Percentiles rank a stretch among this genome's conserved stretches.
phyloP scores from a whole-genome alignment of 92 coral and sea anemone genomes.

The Siderastrea siderea region DNA sequence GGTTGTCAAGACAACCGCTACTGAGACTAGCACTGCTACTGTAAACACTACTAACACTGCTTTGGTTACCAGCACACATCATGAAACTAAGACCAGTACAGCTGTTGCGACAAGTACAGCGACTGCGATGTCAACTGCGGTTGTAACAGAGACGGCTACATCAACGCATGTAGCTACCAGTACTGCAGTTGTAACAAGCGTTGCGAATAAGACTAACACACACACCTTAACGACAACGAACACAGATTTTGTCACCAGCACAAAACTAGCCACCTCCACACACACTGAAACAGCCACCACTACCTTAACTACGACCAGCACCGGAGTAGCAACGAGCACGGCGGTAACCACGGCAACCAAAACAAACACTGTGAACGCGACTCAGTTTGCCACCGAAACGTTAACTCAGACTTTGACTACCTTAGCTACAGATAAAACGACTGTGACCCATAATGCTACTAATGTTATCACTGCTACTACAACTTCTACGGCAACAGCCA shows the following conservation, averaged over 20 bases:
- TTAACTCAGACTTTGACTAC: constrained; percentile 29
- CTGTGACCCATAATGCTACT: constrained; percentile 40
- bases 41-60: not conserved
- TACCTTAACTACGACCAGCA: constrained; percentile 25
- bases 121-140: constrained; percentile 57
- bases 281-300: constrained; percentile 11
- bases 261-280: constrained; percentile 28
- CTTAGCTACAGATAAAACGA: constrained; percentile 40
- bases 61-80: constrained; percentile 1
- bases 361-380: constrained; percentile 40
- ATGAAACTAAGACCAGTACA: constrained; percentile 17
- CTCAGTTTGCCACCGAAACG: constrained; percentile 42
- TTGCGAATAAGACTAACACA: constrained; percentile 25
- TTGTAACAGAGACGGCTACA: constrained; percentile 50
- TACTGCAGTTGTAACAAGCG: constrained; percentile 28
- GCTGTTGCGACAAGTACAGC: constrained; percentile 47
- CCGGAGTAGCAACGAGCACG: constrained; percentile 33
- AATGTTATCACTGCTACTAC: constrained; percentile 38
- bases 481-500: constrained; percentile 49
- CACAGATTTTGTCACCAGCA: constrained; percentile 7
- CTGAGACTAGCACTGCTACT: constrained; percentile 38
- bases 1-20: constrained; percentile 17
- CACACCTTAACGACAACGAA: constrained; percentile 30
- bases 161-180: constrained; percentile 34
- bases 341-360: constrained; percentile 24